A percentile compares a stretch with the other conserved stretches of the same genome.
Evolutionary conservation across 1,140 invertebrate species (phyloP).

Genomic region (Manduca sexta): DNA sequence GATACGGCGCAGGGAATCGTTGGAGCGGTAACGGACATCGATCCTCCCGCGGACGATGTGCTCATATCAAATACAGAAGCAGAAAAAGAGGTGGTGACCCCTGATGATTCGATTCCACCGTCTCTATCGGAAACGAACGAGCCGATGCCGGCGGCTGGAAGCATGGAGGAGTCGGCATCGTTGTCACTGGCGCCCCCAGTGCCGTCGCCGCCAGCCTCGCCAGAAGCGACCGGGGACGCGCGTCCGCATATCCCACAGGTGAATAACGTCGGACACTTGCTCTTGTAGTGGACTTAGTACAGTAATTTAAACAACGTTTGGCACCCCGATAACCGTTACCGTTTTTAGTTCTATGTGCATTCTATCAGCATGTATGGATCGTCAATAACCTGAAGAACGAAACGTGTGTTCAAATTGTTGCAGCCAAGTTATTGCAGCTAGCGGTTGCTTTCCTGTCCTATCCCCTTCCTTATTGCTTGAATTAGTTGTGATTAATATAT

Average conservation of each 20-base stretch:
- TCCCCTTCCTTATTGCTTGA: constrained; percentile 23
- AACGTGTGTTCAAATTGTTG: constrained; percentile 31
- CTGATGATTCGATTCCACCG: constrained; percentile 30
- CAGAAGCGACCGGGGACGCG: constrained; percentile 17
- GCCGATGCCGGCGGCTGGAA: constrained; percentile 12
- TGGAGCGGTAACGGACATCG: too few relatives aligned
- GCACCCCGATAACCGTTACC: constrained; percentile 39
- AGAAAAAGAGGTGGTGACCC: constrained; percentile 7
- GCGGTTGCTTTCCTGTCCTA: constrained; percentile 23
- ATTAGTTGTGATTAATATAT: constrained; percentile 16
- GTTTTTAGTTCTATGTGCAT: constrained; percentile 59
- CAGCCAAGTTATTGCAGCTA: constrained; percentile 20
- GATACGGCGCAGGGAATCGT: neutral
- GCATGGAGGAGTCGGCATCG: neutral
- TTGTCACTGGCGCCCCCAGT: constrained; percentile 16
- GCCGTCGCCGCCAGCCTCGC: constrained; percentile 26
- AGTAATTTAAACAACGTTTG: constrained; percentile 37
- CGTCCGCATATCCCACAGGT: constrained; percentile 39
- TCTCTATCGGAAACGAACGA: constrained; percentile 18
- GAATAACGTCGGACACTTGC: constrained; percentile 56
- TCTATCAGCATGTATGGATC: constrained; percentile 56
- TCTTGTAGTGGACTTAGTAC: constrained; percentile 61
- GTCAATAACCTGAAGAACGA: constrained; percentile 49
- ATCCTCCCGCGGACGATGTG: too few relatives aligned
- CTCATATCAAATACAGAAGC: neutral